A percentile compares a stretch with the other conserved stretches of the same genome.
Evolutionary conservation across 1,140 invertebrate species (phyloP).

Genomic region (Eciton burchellii): DNA sequence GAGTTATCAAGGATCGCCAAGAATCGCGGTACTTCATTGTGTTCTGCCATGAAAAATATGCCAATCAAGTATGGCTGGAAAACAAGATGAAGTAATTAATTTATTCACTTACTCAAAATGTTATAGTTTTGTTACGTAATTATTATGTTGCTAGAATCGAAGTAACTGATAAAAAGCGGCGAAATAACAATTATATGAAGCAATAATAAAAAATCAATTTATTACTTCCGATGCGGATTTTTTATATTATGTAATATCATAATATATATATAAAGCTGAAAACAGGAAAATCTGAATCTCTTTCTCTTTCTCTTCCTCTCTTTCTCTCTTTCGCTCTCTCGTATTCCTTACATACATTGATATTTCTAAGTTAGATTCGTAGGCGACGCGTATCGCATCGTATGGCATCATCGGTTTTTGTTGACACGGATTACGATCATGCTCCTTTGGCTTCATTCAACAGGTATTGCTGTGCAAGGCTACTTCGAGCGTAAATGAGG

Average conservation of each 20-base stretch:
- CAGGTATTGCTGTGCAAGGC: conserved; percentile 72
- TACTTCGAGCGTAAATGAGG: conserved; percentile 68
- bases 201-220: conserved; percentile 42
- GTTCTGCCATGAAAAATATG: too few relatives aligned
- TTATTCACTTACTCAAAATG: conserved; percentile 11
- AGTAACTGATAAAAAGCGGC: neutral
- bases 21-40: too few relatives aligned
- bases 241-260: neutral
- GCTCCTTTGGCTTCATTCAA: neutral
- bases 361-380: neutral
- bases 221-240: neutral
- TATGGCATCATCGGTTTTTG: neutral
- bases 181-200: conserved; percentile 5
- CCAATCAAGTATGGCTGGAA: neutral
- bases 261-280: neutral
- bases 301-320: too few relatives aligned
- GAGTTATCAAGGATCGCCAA: too few relatives aligned
- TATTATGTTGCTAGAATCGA: neutral
- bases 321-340: too few relatives aligned
- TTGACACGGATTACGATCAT: neutral
- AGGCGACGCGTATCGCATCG: neutral
- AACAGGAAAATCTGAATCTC: neutral
- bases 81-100: neutral
- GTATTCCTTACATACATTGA: too few relatives aligned
- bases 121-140: neutral